Base-by-base conservation (phyloP, 2,888 invertebrate genomes). In the Exephanes ischioxanthus region DNA sequence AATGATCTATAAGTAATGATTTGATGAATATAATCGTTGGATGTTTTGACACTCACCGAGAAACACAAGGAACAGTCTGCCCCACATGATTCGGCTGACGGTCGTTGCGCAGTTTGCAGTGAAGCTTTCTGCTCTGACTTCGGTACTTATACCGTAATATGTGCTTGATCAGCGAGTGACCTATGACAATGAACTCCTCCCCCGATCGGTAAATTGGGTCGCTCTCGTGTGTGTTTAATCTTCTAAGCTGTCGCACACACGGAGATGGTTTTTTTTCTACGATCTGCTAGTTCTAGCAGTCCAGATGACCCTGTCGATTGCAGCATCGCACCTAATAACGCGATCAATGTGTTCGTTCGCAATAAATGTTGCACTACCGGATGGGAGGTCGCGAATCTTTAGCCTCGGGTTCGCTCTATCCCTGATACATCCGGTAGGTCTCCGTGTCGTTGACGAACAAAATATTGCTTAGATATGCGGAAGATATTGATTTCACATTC, bases 21-120 rank as follows among this genome's bases (percentile, higher is more conserved):
- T 72, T n/a, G 48, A 68, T 68, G 41, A 41, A 77, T 71, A 51
- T 41, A 68, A 22, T 78, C 33, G 41, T 58, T 58, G 51, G n/a
- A 68, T 37, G 9, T 33, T 67, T 37, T 37, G 55, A 48, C 9
- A 90, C 91, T 91, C 89, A 92, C 92, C 90, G 61, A 92, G 88
- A 53, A 91, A 84, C 63, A 91, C 79, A 5, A 92, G 80, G 58
- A 91, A 77, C 33, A 89, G 70, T 33, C 86, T 84, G 45, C 88
- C 85, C 90, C 87, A 89, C 91, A 92, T 90, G 81, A 86, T 90
- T 51, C 26, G 66, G 19, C 30, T 63, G 73, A 68, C 58, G 66
- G 48, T 53, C 16, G 73, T 83, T 61, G 26, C 37, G 63, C 68
- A 53, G 80, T 83, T 71, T 58, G 61, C 84, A 89, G 83, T 90